Evolutionary conservation across 2,113 vertebrate genomes (phyloP).

Genomic region (Engraulis encrasicolus): DNA sequence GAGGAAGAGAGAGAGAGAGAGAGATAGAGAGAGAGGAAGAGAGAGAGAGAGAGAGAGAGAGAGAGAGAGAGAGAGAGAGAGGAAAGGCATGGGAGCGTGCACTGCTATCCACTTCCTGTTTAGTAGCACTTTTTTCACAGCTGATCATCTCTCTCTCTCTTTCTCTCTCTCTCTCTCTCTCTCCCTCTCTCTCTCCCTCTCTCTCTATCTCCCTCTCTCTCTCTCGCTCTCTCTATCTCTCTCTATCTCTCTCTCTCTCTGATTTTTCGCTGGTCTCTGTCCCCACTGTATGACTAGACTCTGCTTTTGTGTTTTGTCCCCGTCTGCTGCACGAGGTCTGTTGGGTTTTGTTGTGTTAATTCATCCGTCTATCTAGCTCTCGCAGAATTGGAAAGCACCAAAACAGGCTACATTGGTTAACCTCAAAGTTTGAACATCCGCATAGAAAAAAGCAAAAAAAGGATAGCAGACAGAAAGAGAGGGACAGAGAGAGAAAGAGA

Average conservation of each 20-base stretch:
- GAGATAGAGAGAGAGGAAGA: too few relatives aligned
- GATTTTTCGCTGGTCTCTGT: too few relatives aligned
- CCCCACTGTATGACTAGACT: neutral
- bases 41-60: too few relatives aligned
- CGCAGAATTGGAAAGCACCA: neutral
- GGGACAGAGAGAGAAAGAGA: neutral
- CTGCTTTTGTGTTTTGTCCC: neutral
- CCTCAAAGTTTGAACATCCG: constrained; percentile 20
- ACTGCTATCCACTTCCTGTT: too few relatives aligned
- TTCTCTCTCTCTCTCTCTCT: constrained; percentile 2
- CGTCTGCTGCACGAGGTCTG: neutral
- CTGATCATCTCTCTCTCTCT: constrained; percentile 1
- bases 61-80: neutral
- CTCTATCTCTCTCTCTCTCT: too few relatives aligned
- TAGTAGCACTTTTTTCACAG: neutral
- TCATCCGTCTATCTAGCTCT: neutral
- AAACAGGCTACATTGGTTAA: neutral
- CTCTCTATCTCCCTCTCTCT: too few relatives aligned
- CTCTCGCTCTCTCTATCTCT: too few relatives aligned
- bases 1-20: too few relatives aligned
- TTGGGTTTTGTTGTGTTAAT: neutral
- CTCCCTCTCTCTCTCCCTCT: too few relatives aligned
- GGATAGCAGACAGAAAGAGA: constrained; percentile 7
- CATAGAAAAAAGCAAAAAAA: neutral
- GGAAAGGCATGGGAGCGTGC: neutral